These are phyloP conservation scores for Acheta domesticus DNA, from an alignment of 2,888 invertebrate genomes.

Conservation along the genomic window DNA sequence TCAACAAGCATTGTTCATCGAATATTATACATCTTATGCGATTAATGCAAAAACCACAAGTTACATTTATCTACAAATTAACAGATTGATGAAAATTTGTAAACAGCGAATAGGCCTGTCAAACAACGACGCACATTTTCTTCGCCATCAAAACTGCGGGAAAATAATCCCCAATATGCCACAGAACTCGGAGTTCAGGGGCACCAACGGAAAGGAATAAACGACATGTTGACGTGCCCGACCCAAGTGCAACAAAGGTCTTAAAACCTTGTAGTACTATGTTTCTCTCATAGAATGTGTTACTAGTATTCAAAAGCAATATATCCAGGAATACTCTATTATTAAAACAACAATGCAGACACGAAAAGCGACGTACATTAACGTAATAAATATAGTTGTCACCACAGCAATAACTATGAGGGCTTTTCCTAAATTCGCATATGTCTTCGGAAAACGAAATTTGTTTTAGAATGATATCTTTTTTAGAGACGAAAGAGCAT, in stretches of 20 bases:
- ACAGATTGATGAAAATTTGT: neutral
- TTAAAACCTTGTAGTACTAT: neutral
- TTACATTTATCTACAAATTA: neutral
- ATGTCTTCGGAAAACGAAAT: neutral
- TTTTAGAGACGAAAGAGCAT: neutral
- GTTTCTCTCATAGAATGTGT: neutral
- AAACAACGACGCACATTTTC: conserved; percentile 28
- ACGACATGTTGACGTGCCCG: neutral
- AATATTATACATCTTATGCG: neutral
- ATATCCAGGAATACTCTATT: neutral
- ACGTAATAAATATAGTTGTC: neutral
- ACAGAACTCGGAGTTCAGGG: conserved; percentile 28
- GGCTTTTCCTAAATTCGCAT: neutral
- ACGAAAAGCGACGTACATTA: neutral
- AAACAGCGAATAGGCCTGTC: conserved; percentile 19
- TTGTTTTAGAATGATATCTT: neutral
- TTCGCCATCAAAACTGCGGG: conserved; percentile 30
- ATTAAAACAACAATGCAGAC: neutral
- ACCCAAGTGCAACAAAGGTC: conserved; percentile 9
- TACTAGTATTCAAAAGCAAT: neutral
- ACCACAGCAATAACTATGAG: neutral
- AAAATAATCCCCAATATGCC: conserved; percentile 28
- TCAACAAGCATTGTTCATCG: neutral
- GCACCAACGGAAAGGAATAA: conserved; percentile 26
- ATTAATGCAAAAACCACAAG: neutral